A percentile compares a stretch with the other conserved stretches of the same genome.
Evolutionary conservation across 2,113 vertebrate genomes (phyloP).

Genomic region (Haliaeetus leucogaster): DNA sequence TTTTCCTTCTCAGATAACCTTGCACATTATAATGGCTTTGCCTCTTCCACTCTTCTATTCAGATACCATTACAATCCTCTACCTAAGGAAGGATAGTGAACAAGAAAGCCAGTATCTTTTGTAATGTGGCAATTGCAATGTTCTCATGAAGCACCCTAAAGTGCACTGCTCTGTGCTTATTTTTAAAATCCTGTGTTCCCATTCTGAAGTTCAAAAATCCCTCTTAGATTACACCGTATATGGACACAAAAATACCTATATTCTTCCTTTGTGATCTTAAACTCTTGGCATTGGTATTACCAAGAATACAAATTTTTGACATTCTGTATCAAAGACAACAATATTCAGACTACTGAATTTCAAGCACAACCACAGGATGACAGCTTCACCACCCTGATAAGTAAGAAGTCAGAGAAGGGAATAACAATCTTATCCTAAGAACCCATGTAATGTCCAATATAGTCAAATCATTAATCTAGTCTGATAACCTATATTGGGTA

Average conservation of each 20-base stretch:
- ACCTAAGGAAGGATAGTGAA: background rate
- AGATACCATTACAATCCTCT: background rate
- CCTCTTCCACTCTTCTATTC: background rate
- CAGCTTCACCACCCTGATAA: background rate
- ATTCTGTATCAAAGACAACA: background rate
- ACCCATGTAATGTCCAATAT: background rate
- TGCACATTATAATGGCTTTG: background rate
- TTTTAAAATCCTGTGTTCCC: background rate
- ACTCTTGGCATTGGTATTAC: too few species aligned
- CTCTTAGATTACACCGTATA: background rate
- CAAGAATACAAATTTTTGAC: background rate
- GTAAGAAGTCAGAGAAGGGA: background rate
- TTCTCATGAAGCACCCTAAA: background rate
- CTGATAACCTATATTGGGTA: background rate
- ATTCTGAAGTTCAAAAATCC: background rate
- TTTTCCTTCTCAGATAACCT: background rate
- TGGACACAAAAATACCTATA: background rate
- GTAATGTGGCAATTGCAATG: background rate
- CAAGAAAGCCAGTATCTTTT: background rate
- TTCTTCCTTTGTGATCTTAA: background rate
- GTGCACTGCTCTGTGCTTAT: background rate
- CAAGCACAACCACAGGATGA: background rate
- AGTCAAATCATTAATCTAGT: background rate
- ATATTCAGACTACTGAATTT: background rate
- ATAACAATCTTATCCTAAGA: background rate